Evolutionary conservation across 2,797 vertebrate genomes (phyloP).

Genomic region (Prunella strophiata): DNA sequence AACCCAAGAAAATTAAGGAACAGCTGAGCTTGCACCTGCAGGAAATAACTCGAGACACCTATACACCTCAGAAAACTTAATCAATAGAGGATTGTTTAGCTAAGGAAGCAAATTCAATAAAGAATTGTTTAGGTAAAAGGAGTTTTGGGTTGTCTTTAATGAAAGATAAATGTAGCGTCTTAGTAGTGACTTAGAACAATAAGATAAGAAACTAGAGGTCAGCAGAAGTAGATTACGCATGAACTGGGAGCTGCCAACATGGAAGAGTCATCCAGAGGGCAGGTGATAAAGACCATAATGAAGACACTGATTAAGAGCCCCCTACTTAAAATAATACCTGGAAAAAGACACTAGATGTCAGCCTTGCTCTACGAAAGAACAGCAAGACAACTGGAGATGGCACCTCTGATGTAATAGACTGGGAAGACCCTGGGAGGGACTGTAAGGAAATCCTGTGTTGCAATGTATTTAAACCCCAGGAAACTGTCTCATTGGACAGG

Average conservation of each 20-base stretch:
- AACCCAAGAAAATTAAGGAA: neutral
- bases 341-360: neutral
- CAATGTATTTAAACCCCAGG: neutral
- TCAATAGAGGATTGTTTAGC: neutral
- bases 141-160: neutral
- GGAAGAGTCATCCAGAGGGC: neutral
- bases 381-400: neutral
- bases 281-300: neutral
- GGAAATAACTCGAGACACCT: neutral
- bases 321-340: neutral
- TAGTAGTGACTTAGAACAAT: neutral
- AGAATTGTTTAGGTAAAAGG: neutral
- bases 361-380: neutral
- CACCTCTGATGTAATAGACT: neutral
- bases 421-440: neutral
- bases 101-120: neutral
- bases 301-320: neutral
- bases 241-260: neutral
- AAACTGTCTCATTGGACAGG: neutral
- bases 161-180: neutral
- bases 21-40: neutral
- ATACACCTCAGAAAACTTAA: neutral
- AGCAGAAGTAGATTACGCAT: neutral
- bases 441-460: neutral
- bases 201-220: neutral